Evolutionary conservation across 2,113 vertebrate species (phyloP).

Genomic region (Heteronetta atricapilla): DNA sequence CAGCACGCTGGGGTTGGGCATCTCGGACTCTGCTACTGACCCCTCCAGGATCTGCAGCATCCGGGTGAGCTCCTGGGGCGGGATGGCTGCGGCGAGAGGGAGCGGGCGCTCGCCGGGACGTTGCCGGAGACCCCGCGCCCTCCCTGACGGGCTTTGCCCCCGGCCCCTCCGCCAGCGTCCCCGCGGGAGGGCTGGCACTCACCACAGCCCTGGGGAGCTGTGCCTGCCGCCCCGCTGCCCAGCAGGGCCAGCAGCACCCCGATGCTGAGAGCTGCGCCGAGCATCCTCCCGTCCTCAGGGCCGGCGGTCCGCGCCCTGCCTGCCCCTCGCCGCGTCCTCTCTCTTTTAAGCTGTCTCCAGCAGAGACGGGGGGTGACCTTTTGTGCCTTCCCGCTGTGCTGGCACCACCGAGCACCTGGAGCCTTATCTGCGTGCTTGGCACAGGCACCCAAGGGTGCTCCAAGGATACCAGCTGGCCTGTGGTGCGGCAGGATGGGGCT

Average conservation of each 20-base stretch:
- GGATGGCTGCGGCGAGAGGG: conserved; percentile 19
- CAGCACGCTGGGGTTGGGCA: conserved; percentile 68
- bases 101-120: rapidly evolving
- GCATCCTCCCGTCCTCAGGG: background rate
- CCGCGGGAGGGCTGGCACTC: background rate
- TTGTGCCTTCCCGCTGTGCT: background rate
- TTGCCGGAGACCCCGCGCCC: rapidly evolving
- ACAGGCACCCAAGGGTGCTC: background rate
- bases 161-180: rapidly evolving
- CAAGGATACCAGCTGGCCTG: background rate
- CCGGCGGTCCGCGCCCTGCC: background rate
- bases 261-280: rapidly evolving
- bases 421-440: background rate
- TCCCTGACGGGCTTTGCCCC: background rate
- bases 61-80: background rate
- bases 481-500: background rate
- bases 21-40: background rate
- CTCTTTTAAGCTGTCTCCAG: background rate
- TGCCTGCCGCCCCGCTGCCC: background rate
- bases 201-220: background rate
- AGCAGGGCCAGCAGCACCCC: background rate
- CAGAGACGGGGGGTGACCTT: background rate
- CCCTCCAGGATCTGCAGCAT: conserved; percentile 26
- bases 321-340: background rate
- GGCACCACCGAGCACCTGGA: background rate